These are phyloP conservation scores for Scyliorhinus canicula DNA, from an alignment of 2,797 vertebrate genomes.

Conservation along the genomic window DNA sequence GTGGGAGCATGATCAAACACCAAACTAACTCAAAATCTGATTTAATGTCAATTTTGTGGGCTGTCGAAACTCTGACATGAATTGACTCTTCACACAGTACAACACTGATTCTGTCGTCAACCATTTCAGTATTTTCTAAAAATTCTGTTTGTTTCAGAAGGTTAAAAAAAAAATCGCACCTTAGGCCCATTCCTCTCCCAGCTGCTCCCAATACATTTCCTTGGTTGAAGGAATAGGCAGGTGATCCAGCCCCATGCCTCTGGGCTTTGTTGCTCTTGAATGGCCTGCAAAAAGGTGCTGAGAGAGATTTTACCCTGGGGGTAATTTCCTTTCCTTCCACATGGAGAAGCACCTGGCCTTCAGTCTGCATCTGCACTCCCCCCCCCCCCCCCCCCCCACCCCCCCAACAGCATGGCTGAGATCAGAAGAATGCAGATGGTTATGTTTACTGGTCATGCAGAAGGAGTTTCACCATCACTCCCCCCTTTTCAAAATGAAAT, in stretches of 20 bases:
- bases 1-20: not conserved
- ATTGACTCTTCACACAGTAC: not conserved
- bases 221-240: conserved; percentile 28
- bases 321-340: conserved; percentile 25
- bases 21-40: not conserved
- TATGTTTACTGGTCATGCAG: not conserved
- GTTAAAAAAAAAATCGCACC: too few relatives aligned
- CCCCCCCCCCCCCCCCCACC: too few relatives aligned
- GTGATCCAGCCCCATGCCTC: not conserved
- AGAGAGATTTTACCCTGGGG: conserved; percentile 12
- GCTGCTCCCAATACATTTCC: not conserved
- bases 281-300: conserved; percentile 10
- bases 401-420: not conserved
- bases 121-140: not conserved
- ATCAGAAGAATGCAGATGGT: not conserved
- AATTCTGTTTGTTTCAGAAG: not conserved
- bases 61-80: not conserved
- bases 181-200: not conserved
- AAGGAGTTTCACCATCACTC: not conserved
- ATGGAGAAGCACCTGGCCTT: conserved; percentile 28
- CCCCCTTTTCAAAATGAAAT: not conserved
- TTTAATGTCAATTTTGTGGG: not conserved
- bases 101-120: not conserved
- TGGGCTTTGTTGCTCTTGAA: conserved; percentile 13
- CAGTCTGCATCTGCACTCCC: conserved; percentile 3